These are phyloP conservation scores for Heliconius congener DNA, from an alignment of 1,140 invertebrate species.

Conservation along the genomic window DNA sequence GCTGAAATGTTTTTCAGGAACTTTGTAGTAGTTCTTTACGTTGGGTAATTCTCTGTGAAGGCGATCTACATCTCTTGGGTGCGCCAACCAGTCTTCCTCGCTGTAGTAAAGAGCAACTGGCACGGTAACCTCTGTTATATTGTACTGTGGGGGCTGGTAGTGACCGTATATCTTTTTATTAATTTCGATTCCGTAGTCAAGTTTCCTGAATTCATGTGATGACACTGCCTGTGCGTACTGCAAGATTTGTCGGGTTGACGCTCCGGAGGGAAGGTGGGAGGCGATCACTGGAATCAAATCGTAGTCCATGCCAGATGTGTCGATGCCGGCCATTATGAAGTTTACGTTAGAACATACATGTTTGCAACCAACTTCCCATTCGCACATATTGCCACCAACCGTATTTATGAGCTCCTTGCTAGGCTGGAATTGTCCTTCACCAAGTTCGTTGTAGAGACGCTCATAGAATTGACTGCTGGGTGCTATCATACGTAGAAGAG, in stretches of 20 bases:
- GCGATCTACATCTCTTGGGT: constrained; percentile 84
- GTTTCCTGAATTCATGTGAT: constrained; percentile 71
- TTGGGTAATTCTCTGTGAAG: constrained; percentile 80
- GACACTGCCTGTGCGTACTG: constrained; percentile 85
- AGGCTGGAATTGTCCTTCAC: constrained; percentile 82
- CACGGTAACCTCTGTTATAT: constrained; percentile 82
- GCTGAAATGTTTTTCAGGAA: constrained; percentile 84
- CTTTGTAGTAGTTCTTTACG: constrained; percentile 69
- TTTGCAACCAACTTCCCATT: constrained; percentile 73
- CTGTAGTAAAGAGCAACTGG: constrained; percentile 86
- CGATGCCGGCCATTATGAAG: constrained; percentile 83
- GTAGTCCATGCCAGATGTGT: constrained; percentile 76
- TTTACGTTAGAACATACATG: constrained; percentile 83
- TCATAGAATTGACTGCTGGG: constrained; percentile 81
- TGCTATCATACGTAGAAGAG: constrained; percentile 78
- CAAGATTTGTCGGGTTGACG: constrained; percentile 88
- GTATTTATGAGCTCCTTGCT: constrained; percentile 76
- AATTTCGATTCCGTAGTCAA: constrained; percentile 77
- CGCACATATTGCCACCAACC: constrained; percentile 81
- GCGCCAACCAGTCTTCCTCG: constrained; percentile 84
- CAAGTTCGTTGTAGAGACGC: constrained; percentile 83
- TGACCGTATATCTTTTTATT: constrained; percentile 80
- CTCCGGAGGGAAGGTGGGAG: constrained; percentile 89
- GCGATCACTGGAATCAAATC: constrained; percentile 86
- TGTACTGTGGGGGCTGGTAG: constrained; percentile 84